Evolutionary conservation across 2,113 vertebrate genomes (phyloP).

Genomic region (Gambusia affinis): DNA sequence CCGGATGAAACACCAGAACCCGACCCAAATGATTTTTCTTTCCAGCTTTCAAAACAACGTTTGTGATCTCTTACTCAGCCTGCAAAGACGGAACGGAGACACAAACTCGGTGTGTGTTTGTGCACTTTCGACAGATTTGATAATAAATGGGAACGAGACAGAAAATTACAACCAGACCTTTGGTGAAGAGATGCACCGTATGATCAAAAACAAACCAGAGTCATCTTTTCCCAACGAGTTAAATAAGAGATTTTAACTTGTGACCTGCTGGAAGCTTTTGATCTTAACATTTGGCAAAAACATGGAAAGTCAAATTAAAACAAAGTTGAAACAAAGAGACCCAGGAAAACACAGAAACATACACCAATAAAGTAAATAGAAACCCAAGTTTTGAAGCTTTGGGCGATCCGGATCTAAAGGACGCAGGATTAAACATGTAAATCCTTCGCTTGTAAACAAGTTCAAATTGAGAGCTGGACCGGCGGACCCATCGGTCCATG

Average conservation of each 20-base stretch:
- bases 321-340: slow-evolving; percentile 32
- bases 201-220: slow-evolving; percentile 23
- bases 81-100: slow-evolving; percentile 7
- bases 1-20: slow-evolving; percentile 13
- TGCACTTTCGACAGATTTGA: neutral
- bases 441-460: slow-evolving; percentile 27
- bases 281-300: slow-evolving; percentile 56
- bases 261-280: slow-evolving; percentile 27
- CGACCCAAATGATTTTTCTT: slow-evolving; percentile 24
- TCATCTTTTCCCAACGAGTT: slow-evolving; percentile 19
- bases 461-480: slow-evolving; percentile 41
- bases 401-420: slow-evolving; percentile 12
- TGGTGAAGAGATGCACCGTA: slow-evolving; percentile 1
- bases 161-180: slow-evolving; percentile 32
- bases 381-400: slow-evolving; percentile 28
- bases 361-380: slow-evolving; percentile 16
- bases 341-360: slow-evolving; percentile 16
- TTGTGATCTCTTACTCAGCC: slow-evolving; percentile 17
- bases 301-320: slow-evolving; percentile 42
- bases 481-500: slow-evolving; percentile 39
- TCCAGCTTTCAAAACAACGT: slow-evolving; percentile 25
- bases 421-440: slow-evolving; percentile 28
- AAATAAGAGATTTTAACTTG: slow-evolving; percentile 27
- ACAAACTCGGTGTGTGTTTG: slow-evolving; percentile 10
- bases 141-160: neutral